Conservation (phyloP, 2,113 vertebrate species). For the Prunella fulvescens region DNA sequence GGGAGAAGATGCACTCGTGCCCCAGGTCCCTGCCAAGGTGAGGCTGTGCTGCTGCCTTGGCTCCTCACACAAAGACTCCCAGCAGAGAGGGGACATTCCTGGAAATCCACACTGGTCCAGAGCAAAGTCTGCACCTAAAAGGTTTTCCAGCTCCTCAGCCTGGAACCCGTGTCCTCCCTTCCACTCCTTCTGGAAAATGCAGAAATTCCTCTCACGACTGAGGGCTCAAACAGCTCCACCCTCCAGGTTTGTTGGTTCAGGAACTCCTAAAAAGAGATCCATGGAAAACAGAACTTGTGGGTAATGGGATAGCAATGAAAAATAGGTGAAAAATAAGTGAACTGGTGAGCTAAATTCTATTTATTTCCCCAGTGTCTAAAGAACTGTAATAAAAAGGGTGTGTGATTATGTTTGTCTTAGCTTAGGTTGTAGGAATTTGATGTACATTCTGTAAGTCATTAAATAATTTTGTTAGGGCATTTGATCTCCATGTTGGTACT, state of each 20-base stretch:
- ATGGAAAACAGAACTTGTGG: background rate
- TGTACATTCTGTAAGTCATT: fast-evolving
- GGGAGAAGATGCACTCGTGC: fast-evolving
- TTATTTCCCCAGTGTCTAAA: background rate
- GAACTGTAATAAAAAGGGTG: background rate
- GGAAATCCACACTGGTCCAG: fast-evolving
- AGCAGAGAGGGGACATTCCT: fast-evolving
- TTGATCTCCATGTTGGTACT: background rate
- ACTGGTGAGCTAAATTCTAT: background rate
- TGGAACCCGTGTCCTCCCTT: background rate
- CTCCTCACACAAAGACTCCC: background rate
- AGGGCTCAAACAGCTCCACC: background rate
- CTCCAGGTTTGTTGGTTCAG: background rate
- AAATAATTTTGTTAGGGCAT: background rate
- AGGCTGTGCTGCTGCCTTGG: too few species aligned
- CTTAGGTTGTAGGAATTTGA: background rate
- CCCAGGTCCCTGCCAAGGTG: fast-evolving
- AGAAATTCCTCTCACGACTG: background rate
- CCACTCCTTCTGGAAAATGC: background rate
- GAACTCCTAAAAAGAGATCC: background rate
- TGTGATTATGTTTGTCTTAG: background rate
- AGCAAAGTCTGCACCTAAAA: background rate
- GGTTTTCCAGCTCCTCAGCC: background rate
- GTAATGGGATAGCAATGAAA: background rate
- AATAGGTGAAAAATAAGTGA: background rate